Percentiles rank a stretch among this genome's conserved stretches.
phyloP scores from a whole-genome alignment of 2,113 vertebrate genomes.

The Telmatochromis sp. region DNA sequence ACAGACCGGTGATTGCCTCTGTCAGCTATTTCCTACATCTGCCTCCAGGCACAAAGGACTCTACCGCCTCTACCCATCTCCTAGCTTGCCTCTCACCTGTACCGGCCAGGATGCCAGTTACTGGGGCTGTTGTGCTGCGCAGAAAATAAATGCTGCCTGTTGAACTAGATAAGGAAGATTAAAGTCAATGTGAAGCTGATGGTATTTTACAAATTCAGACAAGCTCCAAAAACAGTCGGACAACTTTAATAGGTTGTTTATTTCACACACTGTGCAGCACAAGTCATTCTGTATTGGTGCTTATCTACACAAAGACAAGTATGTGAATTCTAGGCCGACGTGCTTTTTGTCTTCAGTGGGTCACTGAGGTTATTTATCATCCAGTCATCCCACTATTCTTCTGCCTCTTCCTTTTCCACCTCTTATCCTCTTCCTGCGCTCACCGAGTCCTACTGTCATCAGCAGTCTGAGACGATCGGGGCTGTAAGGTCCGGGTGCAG shows the following conservation, averaged over 20 bases:
- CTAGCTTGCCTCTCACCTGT: constrained; percentile 36
- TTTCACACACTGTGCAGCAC: not conserved
- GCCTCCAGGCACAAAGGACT: constrained; percentile 47
- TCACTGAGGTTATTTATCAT: constrained; percentile 6
- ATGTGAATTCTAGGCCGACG: not conserved
- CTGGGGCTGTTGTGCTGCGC: not conserved
- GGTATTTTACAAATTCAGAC: not conserved
- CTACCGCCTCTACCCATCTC: not conserved
- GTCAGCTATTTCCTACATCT: constrained; percentile 63
- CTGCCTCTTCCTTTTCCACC: not conserved
- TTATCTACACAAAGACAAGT: not conserved
- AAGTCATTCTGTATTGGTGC: not conserved
- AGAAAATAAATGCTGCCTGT: not conserved
- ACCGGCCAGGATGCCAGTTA: not conserved
- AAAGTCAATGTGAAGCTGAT: constrained; percentile 18
- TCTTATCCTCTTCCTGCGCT: not conserved
- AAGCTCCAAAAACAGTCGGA: not conserved
- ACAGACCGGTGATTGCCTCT: constrained; percentile 44
- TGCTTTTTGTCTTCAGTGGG: not conserved
- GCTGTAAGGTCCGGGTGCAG: constrained; percentile 45
- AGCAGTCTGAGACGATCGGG: constrained; percentile 44
- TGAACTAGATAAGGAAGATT: constrained; percentile 6
- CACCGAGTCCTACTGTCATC: constrained; percentile 26
- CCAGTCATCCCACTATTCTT: not conserved
- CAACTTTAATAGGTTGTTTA: not conserved